These are phyloP conservation scores for Camelus dromedarius DNA, from an alignment of 2,113 vertebrate genomes.

Conservation along the genomic window DNA sequence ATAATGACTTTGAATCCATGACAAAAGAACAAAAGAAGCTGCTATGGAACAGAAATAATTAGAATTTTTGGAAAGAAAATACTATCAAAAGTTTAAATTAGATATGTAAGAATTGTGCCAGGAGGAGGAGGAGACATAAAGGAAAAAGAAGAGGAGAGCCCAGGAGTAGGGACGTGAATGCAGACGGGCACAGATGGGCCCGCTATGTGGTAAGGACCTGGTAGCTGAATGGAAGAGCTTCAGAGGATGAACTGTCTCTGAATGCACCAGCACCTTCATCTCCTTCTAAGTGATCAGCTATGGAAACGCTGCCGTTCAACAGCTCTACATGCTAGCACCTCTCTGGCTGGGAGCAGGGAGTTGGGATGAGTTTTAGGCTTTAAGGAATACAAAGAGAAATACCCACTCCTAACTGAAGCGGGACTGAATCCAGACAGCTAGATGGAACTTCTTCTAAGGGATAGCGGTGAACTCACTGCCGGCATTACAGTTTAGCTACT, in stretches of 20 bases:
- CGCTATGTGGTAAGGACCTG: not conserved
- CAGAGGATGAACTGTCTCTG: not conserved
- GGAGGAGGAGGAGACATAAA: not conserved
- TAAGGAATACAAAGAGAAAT: not conserved
- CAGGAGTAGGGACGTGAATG: too few species aligned
- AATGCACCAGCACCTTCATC: not conserved
- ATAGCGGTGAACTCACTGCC: too few species aligned
- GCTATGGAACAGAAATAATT: not conserved
- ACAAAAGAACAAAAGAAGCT: not conserved
- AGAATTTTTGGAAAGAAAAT: not conserved
- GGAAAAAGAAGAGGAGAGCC: not conserved
- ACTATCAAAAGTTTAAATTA: not conserved
- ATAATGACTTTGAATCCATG: not conserved
- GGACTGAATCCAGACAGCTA: not conserved
- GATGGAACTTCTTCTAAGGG: not conserved
- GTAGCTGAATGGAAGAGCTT: not conserved
- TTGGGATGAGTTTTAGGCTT: not conserved
- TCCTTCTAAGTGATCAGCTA: too few species aligned
- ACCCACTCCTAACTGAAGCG: not conserved
- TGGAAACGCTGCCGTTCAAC: not conserved
- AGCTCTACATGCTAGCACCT: not conserved
- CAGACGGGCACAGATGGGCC: not conserved
- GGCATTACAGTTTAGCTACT: not conserved
- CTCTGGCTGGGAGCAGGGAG: not conserved
- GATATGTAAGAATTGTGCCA: not conserved